Percentiles rank a stretch among this genome's conserved stretches.
phyloP scores from a whole-genome alignment of 2,797 vertebrate genomes.

The Poecilia wingei region DNA sequence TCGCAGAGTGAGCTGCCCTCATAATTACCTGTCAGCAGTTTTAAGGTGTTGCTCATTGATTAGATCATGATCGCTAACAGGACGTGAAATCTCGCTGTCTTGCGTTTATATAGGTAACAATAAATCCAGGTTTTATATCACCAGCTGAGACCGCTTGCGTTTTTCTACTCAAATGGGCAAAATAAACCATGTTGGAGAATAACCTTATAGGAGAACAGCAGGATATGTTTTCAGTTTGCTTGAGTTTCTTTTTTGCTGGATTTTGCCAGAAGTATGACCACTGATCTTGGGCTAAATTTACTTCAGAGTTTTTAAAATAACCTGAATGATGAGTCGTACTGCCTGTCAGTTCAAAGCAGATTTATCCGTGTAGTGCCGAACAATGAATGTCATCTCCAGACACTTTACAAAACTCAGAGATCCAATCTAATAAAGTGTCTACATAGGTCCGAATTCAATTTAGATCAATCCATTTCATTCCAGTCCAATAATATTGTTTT shows the following conservation, averaged over 20 bases:
- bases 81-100: conserved; percentile 73
- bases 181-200: not conserved
- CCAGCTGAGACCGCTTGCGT: not conserved
- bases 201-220: not conserved
- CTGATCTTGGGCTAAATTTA: not conserved
- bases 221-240: not conserved
- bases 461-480: not conserved
- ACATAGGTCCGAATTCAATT: not conserved
- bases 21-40: conserved; percentile 84
- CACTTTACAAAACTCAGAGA: not conserved
- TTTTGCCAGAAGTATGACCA: conserved; percentile 4
- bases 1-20: conserved; percentile 58
- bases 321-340: not conserved
- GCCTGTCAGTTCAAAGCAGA: not conserved
- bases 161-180: not conserved
- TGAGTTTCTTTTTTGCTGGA: not conserved
- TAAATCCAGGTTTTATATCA: conserved; percentile 55
- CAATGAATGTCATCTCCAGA: not conserved
- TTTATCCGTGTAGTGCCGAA: not conserved
- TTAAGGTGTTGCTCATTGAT: conserved; percentile 82
- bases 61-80: conserved; percentile 80
- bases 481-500: not conserved
- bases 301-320: not conserved
- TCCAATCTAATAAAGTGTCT: not conserved
- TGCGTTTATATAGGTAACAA: conserved; percentile 59